Evolutionary conservation across 2,888 invertebrate species (phyloP).

Genomic region (Cactoblastis cactorum): DNA sequence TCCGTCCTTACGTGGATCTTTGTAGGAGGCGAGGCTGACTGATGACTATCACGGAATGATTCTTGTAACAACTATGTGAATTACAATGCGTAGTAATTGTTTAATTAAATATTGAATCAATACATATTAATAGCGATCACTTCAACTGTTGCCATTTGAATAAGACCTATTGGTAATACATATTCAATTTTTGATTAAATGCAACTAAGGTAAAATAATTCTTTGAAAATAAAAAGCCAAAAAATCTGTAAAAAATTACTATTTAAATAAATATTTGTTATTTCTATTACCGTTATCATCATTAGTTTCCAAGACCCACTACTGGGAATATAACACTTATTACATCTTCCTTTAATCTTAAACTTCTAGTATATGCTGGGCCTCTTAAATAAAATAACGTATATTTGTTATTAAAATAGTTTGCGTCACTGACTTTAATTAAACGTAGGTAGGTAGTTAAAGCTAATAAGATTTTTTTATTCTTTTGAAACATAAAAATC

Average conservation of each 20-base stretch:
- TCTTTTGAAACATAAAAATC: neutral
- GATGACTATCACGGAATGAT: neutral
- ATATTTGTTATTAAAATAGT: neutral
- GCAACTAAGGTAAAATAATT: neutral
- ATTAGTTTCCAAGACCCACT: too few relatives aligned
- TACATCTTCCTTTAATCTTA: too few relatives aligned
- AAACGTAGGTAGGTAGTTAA: neutral
- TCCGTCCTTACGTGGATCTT: neutral
- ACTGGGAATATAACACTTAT: too few relatives aligned
- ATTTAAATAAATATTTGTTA: too few relatives aligned
- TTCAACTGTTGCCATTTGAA: neutral
- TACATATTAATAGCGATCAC: neutral
- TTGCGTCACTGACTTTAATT: neutral
- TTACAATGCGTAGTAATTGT: neutral
- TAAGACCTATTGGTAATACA: neutral
- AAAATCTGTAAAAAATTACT: too few relatives aligned
- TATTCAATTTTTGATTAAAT: neutral
- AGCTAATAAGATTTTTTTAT: neutral
- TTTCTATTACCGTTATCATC: too few relatives aligned
- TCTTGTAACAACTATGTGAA: neutral
- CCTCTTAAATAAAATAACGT: too few relatives aligned
- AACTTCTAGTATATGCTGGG: too few relatives aligned
- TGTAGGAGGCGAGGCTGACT: neutral
- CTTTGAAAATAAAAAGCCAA: too few relatives aligned
- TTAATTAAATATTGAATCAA: conserved; percentile 1